Percentiles rank a stretch among this genome's conserved stretches.
Evolutionary conservation across 2,888 invertebrate genomes (phyloP).

Genomic region (Drosophila merina): DNA sequence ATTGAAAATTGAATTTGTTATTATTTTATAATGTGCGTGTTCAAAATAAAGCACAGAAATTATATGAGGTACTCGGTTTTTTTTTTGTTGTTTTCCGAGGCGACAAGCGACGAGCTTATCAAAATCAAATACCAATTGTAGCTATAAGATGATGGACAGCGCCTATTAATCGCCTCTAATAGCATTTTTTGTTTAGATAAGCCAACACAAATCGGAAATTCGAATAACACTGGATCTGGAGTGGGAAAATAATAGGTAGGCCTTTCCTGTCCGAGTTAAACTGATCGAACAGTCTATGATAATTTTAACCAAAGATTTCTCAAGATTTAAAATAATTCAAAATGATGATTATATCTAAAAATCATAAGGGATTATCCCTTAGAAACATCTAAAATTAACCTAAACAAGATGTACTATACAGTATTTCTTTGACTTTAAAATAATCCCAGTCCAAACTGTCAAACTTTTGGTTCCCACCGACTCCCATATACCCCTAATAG

Average conservation of each 20-base stretch:
- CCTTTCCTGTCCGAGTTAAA: constrained; percentile 3
- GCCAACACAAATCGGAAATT: constrained; percentile 46
- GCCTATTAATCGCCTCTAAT: constrained; percentile 80
- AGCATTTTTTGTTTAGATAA: constrained; percentile 69
- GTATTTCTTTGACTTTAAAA: background rate
- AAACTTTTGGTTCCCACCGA: constrained; percentile 12
- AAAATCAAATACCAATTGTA: constrained; percentile 68
- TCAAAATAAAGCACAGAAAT: constrained; percentile 6
- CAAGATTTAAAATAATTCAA: background rate
- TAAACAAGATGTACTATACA: too few species aligned
- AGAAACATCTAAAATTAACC: too few species aligned
- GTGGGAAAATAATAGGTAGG: constrained; percentile 16
- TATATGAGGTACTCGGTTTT: constrained; percentile 31
- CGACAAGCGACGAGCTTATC: constrained; percentile 55
- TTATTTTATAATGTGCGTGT: constrained; percentile 50
- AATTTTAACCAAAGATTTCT: background rate
- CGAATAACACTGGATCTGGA: constrained; percentile 23
- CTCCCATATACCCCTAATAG: constrained; percentile 18
- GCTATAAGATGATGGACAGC: constrained; percentile 76
- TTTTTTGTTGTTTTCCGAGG: constrained; percentile 18
- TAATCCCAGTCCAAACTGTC: constrained; percentile 2
- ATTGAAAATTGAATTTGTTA: constrained; percentile 65
- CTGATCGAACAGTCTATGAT: constrained; percentile 15
- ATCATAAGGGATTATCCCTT: too few species aligned
- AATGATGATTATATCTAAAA: too few species aligned